Evolutionary conservation across 1,140 invertebrate genomes (phyloP), one percentile per base, ranked within the genome.

Genomic region (Drosophila pruinosa): DNA sequence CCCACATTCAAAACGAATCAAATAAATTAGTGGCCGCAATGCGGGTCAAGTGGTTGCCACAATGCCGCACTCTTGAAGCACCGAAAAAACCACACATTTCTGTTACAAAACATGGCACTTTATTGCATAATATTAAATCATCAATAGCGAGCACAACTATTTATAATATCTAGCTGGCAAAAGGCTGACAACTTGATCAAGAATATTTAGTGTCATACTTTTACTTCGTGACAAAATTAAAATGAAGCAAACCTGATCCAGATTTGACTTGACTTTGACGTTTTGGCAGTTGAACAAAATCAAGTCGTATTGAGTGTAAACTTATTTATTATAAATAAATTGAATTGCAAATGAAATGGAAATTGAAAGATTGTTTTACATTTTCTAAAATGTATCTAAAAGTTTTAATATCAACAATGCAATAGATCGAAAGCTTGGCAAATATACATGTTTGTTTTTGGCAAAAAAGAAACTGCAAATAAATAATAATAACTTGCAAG

Each of bases 11-110:
- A 26, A n/a, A 59, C 17, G 26, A 36, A 50, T 67, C 15, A 45
- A 28, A 53, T 22, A n/a, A 36, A 50, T 67, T 38, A 22, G 21
- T 56, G 24, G n/a, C n/a, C 12, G n/a, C 15, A 26, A 81, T 82
- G 70, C 78, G 78, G 78, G 78, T 81, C 78, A 81, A 81, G 78
- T 62, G 26, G 41, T 53, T 47, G 14, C 53, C 36, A 14, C 22
- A 12, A 19, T 21, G 19, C 3, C 26, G 3, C 39, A 12, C 24
- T n/a, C n/a, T n/a, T n/a, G n/a, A 39, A 17, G n/a, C n/a, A 56
- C 53, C n/a, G n/a, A 39, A 28, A 26, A 56, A 41, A 56, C 39
- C 15, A 14, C 24, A 31, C n/a, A 47, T 47, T 47, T 12, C n/a
- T 24, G 24, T 45, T 21, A 19, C 41, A 12, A 19, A 45, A 22